phyloP scores from a whole-genome alignment of 2,888 invertebrate species.

The Ethmia dodecea region DNA sequence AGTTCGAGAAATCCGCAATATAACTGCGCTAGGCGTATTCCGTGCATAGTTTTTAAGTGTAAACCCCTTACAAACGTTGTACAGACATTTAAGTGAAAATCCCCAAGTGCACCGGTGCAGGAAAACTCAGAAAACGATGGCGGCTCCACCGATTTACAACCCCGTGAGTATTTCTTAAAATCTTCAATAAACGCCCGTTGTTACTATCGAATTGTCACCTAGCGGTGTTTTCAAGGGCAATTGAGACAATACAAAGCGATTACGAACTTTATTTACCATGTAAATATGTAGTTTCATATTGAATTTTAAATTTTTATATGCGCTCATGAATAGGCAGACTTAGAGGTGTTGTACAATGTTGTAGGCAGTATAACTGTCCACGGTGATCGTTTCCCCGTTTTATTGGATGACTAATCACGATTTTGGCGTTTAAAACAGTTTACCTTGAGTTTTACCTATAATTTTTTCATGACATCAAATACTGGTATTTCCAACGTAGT shows the following conservation, averaged over 20 bases:
- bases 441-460: no score
- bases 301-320: constrained; percentile 6
- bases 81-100: constrained; percentile 18
- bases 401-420: constrained; percentile 1
- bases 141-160: constrained; percentile 55
- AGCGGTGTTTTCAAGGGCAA: constrained; percentile 47
- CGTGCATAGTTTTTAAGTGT: constrained; percentile 30
- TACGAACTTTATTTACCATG: constrained; percentile 29
- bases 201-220: constrained; percentile 17
- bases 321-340: constrained; percentile 8
- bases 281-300: constrained; percentile 31
- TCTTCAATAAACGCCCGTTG: constrained; percentile 14
- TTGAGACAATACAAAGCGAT: constrained; percentile 31
- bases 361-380: neutral
- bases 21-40: constrained; percentile 43
- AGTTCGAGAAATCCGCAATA: constrained; percentile 33
- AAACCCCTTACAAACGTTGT: constrained; percentile 24
- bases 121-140: constrained; percentile 37
- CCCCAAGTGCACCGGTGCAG: constrained; percentile 8
- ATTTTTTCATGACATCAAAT: no score
- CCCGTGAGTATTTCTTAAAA: constrained; percentile 45
- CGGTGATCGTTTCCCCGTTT: constrained; percentile 1
- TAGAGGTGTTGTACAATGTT: constrained; percentile 14
- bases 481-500: no score
- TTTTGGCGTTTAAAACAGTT: neutral